phyloP scores from a whole-genome alignment of 2,113 vertebrate species.

The Rostratula benghalensis region DNA sequence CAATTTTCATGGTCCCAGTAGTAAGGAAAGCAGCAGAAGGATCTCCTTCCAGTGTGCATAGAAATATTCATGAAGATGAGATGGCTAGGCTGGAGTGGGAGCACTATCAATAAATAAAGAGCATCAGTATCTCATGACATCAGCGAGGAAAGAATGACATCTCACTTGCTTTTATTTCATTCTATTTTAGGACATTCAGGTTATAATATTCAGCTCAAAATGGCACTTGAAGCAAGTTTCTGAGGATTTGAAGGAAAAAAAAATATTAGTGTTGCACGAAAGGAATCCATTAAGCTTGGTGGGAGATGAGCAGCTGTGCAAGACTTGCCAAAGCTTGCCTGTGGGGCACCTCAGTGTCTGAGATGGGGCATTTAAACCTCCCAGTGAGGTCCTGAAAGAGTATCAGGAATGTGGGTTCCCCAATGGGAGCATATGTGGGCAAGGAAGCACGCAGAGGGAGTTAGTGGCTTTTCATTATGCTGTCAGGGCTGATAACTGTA shows the following conservation, averaged over 20 bases:
- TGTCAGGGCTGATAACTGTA: not conserved
- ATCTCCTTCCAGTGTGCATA: not conserved
- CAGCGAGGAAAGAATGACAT: not conserved
- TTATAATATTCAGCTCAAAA: slow-evolving; percentile 12
- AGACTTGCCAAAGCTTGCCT: not conserved
- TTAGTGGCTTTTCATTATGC: not conserved
- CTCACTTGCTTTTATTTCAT: slow-evolving; percentile 30
- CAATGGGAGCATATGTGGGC: not conserved
- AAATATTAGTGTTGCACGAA: not conserved
- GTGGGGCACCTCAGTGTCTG: not conserved
- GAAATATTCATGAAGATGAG: slow-evolving; percentile 62
- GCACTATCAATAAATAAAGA: slow-evolving; percentile 58
- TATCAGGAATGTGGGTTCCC: not conserved
- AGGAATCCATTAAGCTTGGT: not conserved
- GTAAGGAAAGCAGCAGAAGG: not conserved
- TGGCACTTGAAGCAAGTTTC: not conserved
- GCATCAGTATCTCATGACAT: not conserved
- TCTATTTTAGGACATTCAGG: slow-evolving; percentile 18
- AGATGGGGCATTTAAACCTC: not conserved
- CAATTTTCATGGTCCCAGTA: not conserved
- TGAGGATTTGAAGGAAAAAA: not conserved
- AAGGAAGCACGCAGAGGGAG: not conserved
- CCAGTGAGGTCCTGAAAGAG: not conserved
- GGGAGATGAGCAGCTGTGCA: not conserved
- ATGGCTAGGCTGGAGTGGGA: not conserved